Conservation (phyloP, 2,888 invertebrate genomes). For the Pyralis farinalis region DNA sequence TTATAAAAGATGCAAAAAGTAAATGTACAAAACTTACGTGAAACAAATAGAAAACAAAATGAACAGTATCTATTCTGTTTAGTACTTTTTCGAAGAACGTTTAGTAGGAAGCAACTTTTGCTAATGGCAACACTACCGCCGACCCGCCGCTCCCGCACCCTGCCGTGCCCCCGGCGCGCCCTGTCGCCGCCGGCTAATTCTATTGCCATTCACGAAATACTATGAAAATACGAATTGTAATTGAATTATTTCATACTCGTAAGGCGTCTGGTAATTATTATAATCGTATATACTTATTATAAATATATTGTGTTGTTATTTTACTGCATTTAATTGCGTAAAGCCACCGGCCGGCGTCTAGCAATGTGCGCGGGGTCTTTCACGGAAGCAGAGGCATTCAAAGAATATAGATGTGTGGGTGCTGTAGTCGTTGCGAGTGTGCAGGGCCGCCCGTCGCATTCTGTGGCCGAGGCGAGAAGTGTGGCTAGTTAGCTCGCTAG, state of each 20-base stretch:
- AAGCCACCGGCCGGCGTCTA: slow-evolving; percentile 31
- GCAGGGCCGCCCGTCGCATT: too few relatives aligned
- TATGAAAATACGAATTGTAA: slow-evolving; percentile 58
- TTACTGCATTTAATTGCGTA: too few relatives aligned
- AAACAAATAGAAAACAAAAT: too few relatives aligned
- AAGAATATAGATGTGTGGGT: slow-evolving; percentile 22
- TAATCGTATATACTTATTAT: too few relatives aligned
- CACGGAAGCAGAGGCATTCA: slow-evolving; percentile 64
- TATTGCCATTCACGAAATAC: slow-evolving; percentile 67
- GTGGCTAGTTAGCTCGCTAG: slow-evolving; percentile 18
- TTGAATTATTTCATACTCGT: slow-evolving; percentile 22
- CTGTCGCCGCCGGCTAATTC: slow-evolving; percentile 47
- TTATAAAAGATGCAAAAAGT: too few relatives aligned
- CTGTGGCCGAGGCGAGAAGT: too few relatives aligned
- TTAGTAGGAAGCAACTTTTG: too few relatives aligned
- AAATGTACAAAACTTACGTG: too few relatives aligned
- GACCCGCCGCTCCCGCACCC: slow-evolving; percentile 29
- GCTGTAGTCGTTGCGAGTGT: slow-evolving; percentile 47
- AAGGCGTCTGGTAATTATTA: too few relatives aligned
- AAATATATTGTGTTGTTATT: too few relatives aligned
- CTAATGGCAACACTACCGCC: slow-evolving; percentile 22
- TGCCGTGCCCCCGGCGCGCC: slow-evolving; percentile 27
- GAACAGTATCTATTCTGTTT: too few relatives aligned
- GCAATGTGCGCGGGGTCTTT: slow-evolving; percentile 43
- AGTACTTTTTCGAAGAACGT: too few relatives aligned